Conservation (phyloP, 2,888 invertebrate genomes). For the Eulithis prunata region DNA sequence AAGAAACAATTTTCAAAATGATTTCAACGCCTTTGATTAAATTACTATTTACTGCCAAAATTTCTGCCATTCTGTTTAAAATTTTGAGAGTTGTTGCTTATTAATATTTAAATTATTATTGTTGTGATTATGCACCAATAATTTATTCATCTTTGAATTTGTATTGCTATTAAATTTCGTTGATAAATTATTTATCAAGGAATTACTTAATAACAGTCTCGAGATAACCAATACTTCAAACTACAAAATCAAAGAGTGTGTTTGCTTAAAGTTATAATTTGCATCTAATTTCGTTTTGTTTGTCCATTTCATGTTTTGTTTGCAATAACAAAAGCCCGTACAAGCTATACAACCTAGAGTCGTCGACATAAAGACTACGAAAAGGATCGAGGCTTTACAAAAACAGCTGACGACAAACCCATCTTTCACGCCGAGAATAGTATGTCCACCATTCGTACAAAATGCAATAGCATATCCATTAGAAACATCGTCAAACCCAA, state of each 20-base stretch:
- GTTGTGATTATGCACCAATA: neutral
- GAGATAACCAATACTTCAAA: neutral
- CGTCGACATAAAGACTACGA: conserved; percentile 70
- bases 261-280: conserved; percentile 64
- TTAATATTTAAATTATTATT: neutral
- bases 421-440: conserved; percentile 76
- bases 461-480: conserved; percentile 65
- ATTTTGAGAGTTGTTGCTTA: conserved; percentile 11
- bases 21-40: too few relatives aligned
- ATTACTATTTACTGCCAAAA: too few relatives aligned
- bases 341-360: conserved; percentile 83
- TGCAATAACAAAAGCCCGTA: conserved; percentile 81
- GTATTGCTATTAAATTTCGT: neutral
- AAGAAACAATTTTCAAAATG: conserved; percentile 9
- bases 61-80: neutral
- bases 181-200: neutral
- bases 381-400: conserved; percentile 73
- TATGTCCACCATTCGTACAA: conserved; percentile 78
- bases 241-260: conserved; percentile 18
- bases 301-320: conserved; percentile 65
- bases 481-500: conserved; percentile 52
- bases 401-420: conserved; percentile 80
- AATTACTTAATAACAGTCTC: neutral
- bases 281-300: conserved; percentile 63
- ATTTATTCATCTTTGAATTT: conserved; percentile 10